Evolutionary conservation across 1,140 invertebrate genomes (phyloP), one percentile per base, ranked within the genome.

Genomic region (Nasonia longicornis): DNA sequence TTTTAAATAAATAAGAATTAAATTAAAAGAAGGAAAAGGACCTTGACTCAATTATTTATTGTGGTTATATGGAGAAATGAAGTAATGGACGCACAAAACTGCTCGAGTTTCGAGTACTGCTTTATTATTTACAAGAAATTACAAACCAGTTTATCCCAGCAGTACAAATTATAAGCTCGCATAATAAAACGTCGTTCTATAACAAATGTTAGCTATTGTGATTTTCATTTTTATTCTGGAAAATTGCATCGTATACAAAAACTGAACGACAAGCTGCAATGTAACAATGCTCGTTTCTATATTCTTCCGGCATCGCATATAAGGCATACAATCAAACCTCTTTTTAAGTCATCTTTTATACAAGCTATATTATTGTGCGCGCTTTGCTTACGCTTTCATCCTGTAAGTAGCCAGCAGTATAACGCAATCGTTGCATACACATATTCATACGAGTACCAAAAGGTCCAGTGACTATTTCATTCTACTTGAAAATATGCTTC

Each of bases 111-210:
- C 78, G 70, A 78, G 76, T 38, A 82, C 71, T 74, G 75, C 80
- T 82, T 71, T 66, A 75, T 82, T 82, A 82, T 82, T 82, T 82
- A 82, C 81, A 82, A 58, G 45, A 79, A 82, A 78, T 79, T 82
- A 82, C 76, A 82, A 81, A 82, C 69, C 7, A 69, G 69, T 58
- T 82, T 29, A 22, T 64, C n/a, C 38, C 70, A 71, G 70, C 63
- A 78, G 75, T 73, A 73, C 35, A 71, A 71, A 81, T 71, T 70
- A 77, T 63, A 81, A 77, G 48, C 45, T 2, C 58, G 35, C 7
- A 14, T 42, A 7, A 67, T 8, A 58, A 71, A 58, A 58, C 20
- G 52, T 58, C 52, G 52, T n/a, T 7, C 1, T 26, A 26, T 58
- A 58, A 58, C 52, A 58, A 58, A 58, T 58, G 52, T n/a, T 58